Evolutionary conservation across 2,113 vertebrate species (phyloP).

Genomic region (Hemiscyllium ocellatum): DNA sequence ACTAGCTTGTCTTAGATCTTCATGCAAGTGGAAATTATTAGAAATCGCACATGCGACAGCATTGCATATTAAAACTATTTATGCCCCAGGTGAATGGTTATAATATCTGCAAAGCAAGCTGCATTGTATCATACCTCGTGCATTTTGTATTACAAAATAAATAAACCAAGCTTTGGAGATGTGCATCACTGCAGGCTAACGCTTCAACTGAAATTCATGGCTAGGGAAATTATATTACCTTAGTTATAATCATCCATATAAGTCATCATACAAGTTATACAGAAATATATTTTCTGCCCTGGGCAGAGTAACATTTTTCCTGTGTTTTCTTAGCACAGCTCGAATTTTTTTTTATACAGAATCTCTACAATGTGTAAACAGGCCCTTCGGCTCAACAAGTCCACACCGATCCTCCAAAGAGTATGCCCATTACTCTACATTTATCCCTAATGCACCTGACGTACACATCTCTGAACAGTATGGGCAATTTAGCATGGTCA

Average conservation of each 20-base stretch:
- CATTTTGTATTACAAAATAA: constrained; percentile 35
- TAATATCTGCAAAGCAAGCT: background rate
- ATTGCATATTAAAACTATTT: background rate
- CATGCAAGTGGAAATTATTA: background rate
- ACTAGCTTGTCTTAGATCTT: background rate
- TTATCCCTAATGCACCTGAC: too few species aligned
- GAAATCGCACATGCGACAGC: background rate
- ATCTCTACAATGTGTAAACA: too few species aligned
- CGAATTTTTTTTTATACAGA: background rate
- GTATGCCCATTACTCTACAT: too few species aligned
- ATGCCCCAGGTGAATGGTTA: background rate
- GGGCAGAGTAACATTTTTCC: background rate
- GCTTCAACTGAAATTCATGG: constrained; percentile 26
- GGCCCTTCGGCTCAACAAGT: too few species aligned
- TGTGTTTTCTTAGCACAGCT: background rate
- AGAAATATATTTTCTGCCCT: background rate
- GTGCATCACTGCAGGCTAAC: constrained; percentile 3
- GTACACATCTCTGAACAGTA: too few species aligned
- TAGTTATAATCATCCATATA: constrained; percentile 1
- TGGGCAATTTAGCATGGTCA: too few species aligned
- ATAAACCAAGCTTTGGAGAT: background rate
- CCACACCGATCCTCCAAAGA: too few species aligned
- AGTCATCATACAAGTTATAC: background rate
- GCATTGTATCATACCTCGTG: background rate
- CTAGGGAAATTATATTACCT: constrained; percentile 10